These are phyloP conservation scores for Drosophila pectinifera DNA, from an alignment of 1,140 invertebrate genomes.

Conservation along the genomic window DNA sequence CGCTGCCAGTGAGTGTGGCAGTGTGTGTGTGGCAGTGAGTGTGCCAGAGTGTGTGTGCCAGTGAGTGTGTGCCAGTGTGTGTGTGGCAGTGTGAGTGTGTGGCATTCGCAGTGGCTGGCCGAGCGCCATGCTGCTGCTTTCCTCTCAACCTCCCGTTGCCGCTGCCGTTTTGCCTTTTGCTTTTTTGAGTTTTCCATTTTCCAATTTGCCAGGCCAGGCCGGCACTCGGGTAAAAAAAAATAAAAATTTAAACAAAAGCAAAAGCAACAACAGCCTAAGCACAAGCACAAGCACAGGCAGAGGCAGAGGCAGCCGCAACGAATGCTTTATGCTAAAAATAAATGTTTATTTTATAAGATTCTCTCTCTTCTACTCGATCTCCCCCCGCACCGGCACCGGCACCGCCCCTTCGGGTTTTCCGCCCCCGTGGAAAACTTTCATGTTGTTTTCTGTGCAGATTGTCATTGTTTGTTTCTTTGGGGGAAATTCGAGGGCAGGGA, in stretches of 20 bases:
- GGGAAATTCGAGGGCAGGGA: background rate
- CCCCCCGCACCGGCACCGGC: background rate
- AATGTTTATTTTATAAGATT: slow-evolving; percentile 82
- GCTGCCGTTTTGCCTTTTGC: slow-evolving; percentile 37
- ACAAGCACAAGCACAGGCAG: slow-evolving; percentile 21
- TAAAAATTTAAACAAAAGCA: slow-evolving; percentile 30
- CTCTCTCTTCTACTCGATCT: slow-evolving; percentile 15
- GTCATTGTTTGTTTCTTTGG: slow-evolving; percentile 60
- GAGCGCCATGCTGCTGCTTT: slow-evolving; percentile 23
- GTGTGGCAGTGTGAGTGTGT: too few relatives aligned
- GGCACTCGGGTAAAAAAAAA: too few relatives aligned
- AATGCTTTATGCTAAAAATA: slow-evolving; percentile 71
- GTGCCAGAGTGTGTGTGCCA: too few relatives aligned
- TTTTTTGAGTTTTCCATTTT: slow-evolving; percentile 69
- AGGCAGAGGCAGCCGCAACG: slow-evolving; percentile 23
- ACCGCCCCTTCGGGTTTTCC: slow-evolving; percentile 22
- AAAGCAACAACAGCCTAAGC: slow-evolving; percentile 30
- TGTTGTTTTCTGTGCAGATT: slow-evolving; percentile 26
- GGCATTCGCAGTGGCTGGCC: slow-evolving; percentile 40
- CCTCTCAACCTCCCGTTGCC: background rate
- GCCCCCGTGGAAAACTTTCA: slow-evolving; percentile 36
- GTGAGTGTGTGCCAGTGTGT: background rate
- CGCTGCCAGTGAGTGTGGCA: background rate
- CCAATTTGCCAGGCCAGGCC: slow-evolving; percentile 61
- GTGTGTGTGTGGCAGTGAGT: background rate